Evolutionary conservation across 2,113 vertebrate genomes (phyloP).

Genomic region (Noturus placidus): DNA sequence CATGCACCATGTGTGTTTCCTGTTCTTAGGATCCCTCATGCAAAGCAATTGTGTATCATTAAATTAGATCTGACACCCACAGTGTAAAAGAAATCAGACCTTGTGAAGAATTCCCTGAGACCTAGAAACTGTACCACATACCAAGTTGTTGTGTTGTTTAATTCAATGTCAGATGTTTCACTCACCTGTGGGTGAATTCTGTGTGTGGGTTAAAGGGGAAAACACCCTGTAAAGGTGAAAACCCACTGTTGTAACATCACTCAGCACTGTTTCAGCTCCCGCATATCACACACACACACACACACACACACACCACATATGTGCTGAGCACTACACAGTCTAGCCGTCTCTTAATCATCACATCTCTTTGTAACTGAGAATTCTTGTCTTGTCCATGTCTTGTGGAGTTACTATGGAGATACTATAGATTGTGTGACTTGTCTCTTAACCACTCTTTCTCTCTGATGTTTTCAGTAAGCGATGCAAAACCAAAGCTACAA

Average conservation of each 20-base stretch:
- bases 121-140: neutral
- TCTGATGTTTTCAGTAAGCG: slow-evolving; percentile 26
- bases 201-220: slow-evolving; percentile 40
- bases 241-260: slow-evolving; percentile 28
- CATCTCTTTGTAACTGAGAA: neutral
- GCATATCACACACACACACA: no score
- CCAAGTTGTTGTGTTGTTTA: slow-evolving; percentile 23
- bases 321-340: neutral
- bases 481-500: slow-evolving; percentile 34
- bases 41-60: neutral
- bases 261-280: slow-evolving; percentile 7
- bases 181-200: slow-evolving; percentile 48
- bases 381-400: neutral
- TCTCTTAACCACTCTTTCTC: neutral
- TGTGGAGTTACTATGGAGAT: neutral
- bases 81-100: slow-evolving; percentile 20
- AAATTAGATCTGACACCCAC: slow-evolving; percentile 26
- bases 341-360: neutral
- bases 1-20: neutral
- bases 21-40: neutral
- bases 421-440: neutral
- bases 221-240: slow-evolving; percentile 42
- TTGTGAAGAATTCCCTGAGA: slow-evolving; percentile 31
- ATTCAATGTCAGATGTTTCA: slow-evolving; percentile 36
- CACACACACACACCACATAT: neutral